Conservation (phyloP, 2,797 vertebrate species). For the Fringilla coelebs region DNA sequence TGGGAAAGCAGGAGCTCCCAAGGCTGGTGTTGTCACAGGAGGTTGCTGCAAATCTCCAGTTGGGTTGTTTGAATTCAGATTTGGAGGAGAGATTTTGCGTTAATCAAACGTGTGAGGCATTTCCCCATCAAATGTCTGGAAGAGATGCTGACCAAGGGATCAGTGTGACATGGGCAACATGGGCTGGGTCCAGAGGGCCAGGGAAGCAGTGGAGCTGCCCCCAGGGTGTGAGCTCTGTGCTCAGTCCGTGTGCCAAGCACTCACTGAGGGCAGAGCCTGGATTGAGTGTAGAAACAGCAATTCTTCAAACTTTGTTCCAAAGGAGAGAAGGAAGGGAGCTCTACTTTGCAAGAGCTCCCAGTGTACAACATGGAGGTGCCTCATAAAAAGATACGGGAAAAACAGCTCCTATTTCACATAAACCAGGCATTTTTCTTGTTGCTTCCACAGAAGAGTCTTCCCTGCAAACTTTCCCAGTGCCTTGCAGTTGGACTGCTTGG, state of each 20-base stretch:
- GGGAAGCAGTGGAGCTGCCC: neutral
- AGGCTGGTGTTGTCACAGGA: neutral
- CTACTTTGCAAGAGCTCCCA: neutral
- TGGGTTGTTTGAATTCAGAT: neutral
- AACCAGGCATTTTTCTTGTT: neutral
- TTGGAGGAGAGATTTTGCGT: neutral
- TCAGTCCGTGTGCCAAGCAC: neutral
- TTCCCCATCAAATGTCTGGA: neutral
- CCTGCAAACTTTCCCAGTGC: neutral
- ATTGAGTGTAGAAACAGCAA: neutral
- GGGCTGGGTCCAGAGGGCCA: neutral
- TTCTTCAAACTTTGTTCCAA: neutral
- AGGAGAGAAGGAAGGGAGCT: neutral
- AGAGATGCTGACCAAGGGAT: neutral
- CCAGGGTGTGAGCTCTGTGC: neutral
- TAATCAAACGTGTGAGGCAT: neutral
- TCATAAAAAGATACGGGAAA: neutral
- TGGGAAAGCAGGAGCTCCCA: neutral
- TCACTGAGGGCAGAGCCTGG: neutral
- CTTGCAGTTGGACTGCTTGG: fast-evolving
- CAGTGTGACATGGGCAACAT: fast-evolving
- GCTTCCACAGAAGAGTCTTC: neutral
- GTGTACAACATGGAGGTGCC: neutral
- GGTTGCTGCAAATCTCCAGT: neutral
- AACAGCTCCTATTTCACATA: neutral